Percentiles rank a stretch among this genome's conserved stretches.
phyloP scores from a whole-genome alignment of 1,140 invertebrate genomes.

The Tetraneura akinire region DNA sequence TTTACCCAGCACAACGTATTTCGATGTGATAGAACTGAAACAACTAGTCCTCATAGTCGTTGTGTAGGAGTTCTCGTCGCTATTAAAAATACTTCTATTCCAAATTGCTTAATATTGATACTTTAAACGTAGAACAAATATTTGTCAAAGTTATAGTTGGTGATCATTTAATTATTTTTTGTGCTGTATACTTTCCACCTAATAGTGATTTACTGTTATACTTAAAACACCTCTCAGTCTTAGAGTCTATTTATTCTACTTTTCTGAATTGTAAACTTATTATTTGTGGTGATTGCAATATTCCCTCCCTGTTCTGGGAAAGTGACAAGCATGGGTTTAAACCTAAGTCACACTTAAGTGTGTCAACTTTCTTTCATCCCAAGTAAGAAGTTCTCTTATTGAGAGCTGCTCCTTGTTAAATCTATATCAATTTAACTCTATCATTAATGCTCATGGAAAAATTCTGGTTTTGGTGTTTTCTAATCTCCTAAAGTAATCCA shows the following conservation, averaged over 20 bases:
- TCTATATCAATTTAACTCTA: not conserved
- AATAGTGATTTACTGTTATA: no score
- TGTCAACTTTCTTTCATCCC: not conserved
- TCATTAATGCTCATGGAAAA: not conserved
- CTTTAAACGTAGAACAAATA: no score
- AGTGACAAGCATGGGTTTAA: not conserved
- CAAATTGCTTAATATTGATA: not conserved
- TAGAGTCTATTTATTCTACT: not conserved
- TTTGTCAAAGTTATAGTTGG: no score
- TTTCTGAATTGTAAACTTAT: not conserved
- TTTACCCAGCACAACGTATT: no score
- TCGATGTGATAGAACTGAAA: no score
- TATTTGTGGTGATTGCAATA: slow-evolving; percentile 8
- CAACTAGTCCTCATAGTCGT: not conserved
- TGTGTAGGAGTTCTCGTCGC: not conserved
- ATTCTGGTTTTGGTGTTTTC: not conserved
- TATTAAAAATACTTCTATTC: not conserved
- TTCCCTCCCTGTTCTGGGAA: not conserved
- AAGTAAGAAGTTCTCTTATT: not conserved
- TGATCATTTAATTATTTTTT: no score
- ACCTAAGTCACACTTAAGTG: no score
- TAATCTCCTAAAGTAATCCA: not conserved
- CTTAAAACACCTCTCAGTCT: not conserved
- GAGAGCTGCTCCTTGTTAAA: not conserved
- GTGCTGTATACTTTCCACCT: no score